Conservation (phyloP, 2,888 invertebrate genomes). For the Lasioglossum lativentre region DNA sequence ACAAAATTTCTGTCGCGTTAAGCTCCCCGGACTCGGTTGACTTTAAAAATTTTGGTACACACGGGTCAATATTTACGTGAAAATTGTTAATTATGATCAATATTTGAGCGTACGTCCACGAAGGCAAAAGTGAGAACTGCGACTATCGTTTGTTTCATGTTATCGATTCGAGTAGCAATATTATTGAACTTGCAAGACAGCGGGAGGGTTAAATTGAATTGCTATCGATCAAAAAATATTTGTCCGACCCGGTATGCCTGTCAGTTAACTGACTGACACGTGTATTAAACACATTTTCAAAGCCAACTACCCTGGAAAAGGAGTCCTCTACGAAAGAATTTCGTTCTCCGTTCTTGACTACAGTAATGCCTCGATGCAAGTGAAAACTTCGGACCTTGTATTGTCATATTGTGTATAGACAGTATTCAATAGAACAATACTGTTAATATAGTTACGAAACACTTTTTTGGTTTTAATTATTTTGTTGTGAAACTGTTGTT, state of each 20-base stretch:
- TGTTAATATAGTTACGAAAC: neutral
- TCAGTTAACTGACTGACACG: neutral
- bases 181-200: neutral
- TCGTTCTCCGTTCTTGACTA: neutral
- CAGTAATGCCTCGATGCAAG: neutral
- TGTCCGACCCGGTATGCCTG: neutral
- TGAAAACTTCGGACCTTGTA: neutral
- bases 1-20: neutral
- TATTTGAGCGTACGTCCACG: neutral
- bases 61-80: neutral
- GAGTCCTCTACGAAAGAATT: neutral
- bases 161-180: neutral
- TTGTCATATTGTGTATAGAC: neutral
- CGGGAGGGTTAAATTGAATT: neutral
- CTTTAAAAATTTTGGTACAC: neutral
- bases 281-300: constrained; percentile 6
- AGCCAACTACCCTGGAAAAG: neutral
- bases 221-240: constrained; percentile 6
- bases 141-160: neutral
- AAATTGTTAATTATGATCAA: neutral
- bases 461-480: neutral
- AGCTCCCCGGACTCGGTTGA: neutral
- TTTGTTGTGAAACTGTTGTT: neutral
- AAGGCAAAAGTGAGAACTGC: neutral
- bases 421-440: neutral